These are phyloP conservation scores for Crenichthys baileyi DNA, from an alignment of 2,797 vertebrate species.

Conservation along the genomic window DNA sequence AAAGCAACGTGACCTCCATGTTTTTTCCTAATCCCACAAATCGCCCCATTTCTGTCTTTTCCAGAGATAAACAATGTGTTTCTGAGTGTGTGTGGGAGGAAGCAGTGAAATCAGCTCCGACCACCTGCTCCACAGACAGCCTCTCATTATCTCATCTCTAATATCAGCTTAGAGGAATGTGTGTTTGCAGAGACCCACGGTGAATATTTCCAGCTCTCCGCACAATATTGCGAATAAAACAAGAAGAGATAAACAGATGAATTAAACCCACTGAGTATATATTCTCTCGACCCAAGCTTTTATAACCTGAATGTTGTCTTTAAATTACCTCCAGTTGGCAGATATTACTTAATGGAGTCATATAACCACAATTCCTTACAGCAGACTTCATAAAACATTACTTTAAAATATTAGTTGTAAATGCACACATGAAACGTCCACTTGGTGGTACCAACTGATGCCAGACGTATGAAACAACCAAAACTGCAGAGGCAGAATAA, in stretches of 20 bases:
- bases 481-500: no score
- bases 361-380: background rate
- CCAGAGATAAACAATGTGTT: slow-evolving; percentile 50
- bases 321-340: background rate
- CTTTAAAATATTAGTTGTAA: background rate
- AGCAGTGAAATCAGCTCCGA: slow-evolving; percentile 49
- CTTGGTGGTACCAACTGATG: background rate
- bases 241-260: slow-evolving; percentile 15
- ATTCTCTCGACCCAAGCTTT: slow-evolving; percentile 1
- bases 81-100: slow-evolving; percentile 1
- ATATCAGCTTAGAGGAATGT: slow-evolving; percentile 47
- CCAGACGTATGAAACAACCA: background rate
- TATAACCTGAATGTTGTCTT: background rate
- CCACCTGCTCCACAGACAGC: slow-evolving; percentile 64
- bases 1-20: slow-evolving; percentile 35
- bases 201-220: slow-evolving; percentile 17
- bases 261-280: slow-evolving; percentile 6
- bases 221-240: slow-evolving; percentile 7
- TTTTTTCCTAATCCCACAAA: slow-evolving; percentile 56
- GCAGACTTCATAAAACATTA: background rate
- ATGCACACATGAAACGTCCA: background rate
- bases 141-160: slow-evolving; percentile 67
- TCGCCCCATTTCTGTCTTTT: slow-evolving; percentile 45
- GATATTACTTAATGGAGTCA: no score
- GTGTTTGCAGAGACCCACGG: background rate